A percentile compares a stretch with the other conserved stretches of the same genome.
phyloP scores from a whole-genome alignment of 2,797 vertebrate species.

The Poeciliopsis gracilis region DNA sequence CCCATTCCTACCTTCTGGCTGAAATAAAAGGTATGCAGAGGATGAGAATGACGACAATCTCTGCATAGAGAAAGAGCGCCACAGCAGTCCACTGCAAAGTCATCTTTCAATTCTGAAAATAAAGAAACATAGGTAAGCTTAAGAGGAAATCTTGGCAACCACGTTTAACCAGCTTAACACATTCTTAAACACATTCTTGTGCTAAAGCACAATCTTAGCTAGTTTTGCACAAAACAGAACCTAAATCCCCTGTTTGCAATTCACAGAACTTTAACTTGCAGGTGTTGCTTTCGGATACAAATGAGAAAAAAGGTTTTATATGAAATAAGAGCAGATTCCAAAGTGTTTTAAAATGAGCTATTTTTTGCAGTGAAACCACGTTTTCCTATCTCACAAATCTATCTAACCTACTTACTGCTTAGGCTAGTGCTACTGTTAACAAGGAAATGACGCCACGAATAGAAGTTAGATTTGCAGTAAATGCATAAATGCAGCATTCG shows the following conservation, averaged over 20 bases:
- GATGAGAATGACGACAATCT: conserved; percentile 84
- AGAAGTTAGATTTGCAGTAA: background rate
- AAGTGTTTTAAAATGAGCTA: rapidly evolving
- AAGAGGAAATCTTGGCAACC: background rate
- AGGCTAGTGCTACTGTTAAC: conserved; percentile 7
- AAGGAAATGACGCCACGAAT: background rate
- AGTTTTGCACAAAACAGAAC: background rate
- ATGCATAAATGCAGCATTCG: rapidly evolving
- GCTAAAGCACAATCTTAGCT: background rate
- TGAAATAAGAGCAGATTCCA: background rate
- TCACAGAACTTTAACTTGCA: background rate
- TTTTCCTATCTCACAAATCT: background rate
- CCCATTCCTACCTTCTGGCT: conserved; percentile 79
- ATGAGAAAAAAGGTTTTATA: background rate
- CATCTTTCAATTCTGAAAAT: conserved; percentile 78
- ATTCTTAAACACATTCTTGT: background rate
- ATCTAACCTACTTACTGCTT: background rate
- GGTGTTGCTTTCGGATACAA: background rate
- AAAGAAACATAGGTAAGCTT: background rate
- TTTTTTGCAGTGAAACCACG: background rate
- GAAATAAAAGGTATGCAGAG: conserved; percentile 91
- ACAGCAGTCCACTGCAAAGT: conserved; percentile 91
- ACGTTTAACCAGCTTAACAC: background rate
- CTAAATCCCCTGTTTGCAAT: background rate
- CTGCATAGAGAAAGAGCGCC: conserved; percentile 86